Evolutionary conservation across 2,113 vertebrate species (phyloP), one percentile per base, ranked within the genome.

Genomic region (Eulacestoma nigropectus): DNA sequence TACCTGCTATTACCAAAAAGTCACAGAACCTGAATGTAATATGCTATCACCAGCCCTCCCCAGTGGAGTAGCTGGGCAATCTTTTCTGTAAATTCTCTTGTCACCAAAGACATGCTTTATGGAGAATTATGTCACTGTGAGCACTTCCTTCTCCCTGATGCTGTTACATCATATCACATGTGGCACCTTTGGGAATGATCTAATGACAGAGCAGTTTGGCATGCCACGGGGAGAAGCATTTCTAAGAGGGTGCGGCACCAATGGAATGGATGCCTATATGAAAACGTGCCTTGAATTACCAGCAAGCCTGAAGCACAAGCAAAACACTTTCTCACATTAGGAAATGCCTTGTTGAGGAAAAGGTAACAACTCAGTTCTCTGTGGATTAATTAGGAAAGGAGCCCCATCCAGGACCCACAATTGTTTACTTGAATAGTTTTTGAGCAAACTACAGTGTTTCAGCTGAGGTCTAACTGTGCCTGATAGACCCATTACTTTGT

Each of bases 381-480:
- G 93, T 94, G 97, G 98, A 98, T 98, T 99, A 98, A 99, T 98
- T 98, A 98, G 97, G 87, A 97, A 91, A 62, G 30, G 7, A 96
- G 84, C 84, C 95, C 98, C 97, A 97, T 73, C 13, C 94, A 98
- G 95, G 94, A 96, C 86, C 76, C 90, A 79, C 93, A 98, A 98
- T 98, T 99, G 98, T 99, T 99, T 99, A 99, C 98, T 97, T 98
- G 98, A 98, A 95, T 98, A 96, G 82, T 98, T 99, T 99, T 98
- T 42, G 59, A 90, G 96, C 95, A 97, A 97, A 98, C 97, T 98
- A 95, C 97, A 97, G 96, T 98, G 97, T 98, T 98, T 98, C 98
- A 97, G 91, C 97, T 93, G 96, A 93, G 87, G 96, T 97, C 91
- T 99, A 99, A 99, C 99, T 99, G 98, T 98, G 96, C 99, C 98